Evolutionary conservation across 2,888 invertebrate genomes (phyloP).

Genomic region (Polydrusus tereticollis): DNA sequence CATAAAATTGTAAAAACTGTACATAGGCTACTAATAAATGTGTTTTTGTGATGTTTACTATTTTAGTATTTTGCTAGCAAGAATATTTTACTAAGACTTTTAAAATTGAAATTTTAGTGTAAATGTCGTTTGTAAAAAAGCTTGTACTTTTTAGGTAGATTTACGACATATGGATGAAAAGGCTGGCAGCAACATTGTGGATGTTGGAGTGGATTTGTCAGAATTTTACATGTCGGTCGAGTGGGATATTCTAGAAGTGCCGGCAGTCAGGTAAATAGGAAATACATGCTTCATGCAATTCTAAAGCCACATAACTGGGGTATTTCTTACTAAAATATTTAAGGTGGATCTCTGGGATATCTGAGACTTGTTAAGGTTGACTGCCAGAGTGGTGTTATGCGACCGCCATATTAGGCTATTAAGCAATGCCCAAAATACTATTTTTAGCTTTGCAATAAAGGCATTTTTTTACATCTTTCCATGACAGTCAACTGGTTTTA

Average conservation of each 20-base stretch:
- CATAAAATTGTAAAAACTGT: conserved; percentile 51
- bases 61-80: conserved; percentile 26
- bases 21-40: conserved; percentile 49
- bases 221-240: conserved; percentile 99
- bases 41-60: conserved; percentile 50
- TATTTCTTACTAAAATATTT: too few relatives aligned
- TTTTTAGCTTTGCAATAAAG: too few relatives aligned
- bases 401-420: too few relatives aligned
- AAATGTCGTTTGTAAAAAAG: conserved; percentile 13
- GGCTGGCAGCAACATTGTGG: conserved; percentile 89
- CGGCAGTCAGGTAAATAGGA: conserved; percentile 83
- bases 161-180: conserved; percentile 93
- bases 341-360: too few relatives aligned
- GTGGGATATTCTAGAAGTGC: conserved; percentile 98
- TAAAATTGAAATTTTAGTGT: background rate
- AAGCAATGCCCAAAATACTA: too few relatives aligned
- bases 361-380: too few relatives aligned
- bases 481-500: too few relatives aligned
- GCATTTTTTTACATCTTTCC: too few relatives aligned
- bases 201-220: conserved; percentile 94
- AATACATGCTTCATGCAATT: too few relatives aligned
- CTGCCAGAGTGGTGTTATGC: too few relatives aligned
- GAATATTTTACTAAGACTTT: background rate
- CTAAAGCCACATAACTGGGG: too few relatives aligned
- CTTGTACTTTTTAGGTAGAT: conserved; percentile 78